Conservation (phyloP, 2,888 invertebrate genomes). For the Cyclophora punctaria region DNA sequence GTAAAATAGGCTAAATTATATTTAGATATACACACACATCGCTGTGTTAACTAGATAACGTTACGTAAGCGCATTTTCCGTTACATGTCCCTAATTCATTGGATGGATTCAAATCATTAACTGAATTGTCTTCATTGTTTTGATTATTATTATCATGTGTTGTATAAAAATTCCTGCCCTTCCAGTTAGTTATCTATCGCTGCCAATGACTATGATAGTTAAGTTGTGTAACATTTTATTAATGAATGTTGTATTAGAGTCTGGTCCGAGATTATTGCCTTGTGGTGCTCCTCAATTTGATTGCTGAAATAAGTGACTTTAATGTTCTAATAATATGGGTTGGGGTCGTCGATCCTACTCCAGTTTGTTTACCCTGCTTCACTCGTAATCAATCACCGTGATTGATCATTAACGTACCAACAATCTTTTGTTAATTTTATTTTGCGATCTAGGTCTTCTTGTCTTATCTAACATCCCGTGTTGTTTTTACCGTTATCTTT, state of each 20-base stretch:
- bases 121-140: too few relatives aligned
- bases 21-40: background rate
- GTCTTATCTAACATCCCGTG: conserved; percentile 19
- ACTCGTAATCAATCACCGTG: conserved; percentile 50
- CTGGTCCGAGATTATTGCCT: background rate
- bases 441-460: conserved; percentile 33
- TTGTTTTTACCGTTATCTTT: too few relatives aligned
- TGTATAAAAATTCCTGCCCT: too few relatives aligned
- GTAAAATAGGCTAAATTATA: conserved; percentile 9
- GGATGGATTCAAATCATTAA: too few relatives aligned
- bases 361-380: conserved; percentile 22
- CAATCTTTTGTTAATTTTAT: conserved; percentile 35
- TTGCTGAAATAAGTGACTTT: background rate
- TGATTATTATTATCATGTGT: too few relatives aligned
- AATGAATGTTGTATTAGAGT: too few relatives aligned
- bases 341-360: conserved; percentile 15
- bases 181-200: too few relatives aligned
- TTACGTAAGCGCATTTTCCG: conserved; percentile 10
- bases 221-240: too few relatives aligned
- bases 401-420: conserved; percentile 43
- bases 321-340: conserved; percentile 14
- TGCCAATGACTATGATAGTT: too few relatives aligned
- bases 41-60: background rate
- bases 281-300: background rate
- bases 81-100: background rate